phyloP scores from a whole-genome alignment of 92 coral and sea anemone species.

The Metridium senile region DNA sequence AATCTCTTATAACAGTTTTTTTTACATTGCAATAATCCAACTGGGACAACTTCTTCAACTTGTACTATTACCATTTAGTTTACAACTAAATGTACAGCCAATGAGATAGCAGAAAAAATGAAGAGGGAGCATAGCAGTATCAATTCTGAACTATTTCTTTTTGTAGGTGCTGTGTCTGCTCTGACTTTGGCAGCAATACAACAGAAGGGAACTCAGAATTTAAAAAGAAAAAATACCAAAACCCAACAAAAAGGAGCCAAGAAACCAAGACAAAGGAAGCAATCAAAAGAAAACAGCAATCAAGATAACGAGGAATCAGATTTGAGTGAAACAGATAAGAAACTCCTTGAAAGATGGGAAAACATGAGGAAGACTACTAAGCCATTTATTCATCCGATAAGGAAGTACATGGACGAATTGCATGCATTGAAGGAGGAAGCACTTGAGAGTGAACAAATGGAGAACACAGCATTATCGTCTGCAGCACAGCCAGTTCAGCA shows the following conservation, averaged over 20 bases:
- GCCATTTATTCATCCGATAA: constrained; percentile 95
- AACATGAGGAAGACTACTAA: constrained; percentile 90
- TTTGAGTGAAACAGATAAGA: constrained; percentile 82
- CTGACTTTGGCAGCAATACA: constrained; percentile 57
- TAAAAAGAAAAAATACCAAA: constrained; percentile 76
- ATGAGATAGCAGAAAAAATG: too few relatives aligned
- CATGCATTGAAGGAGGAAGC: constrained; percentile 75
- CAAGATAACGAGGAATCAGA: constrained; percentile 29
- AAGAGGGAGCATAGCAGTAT: too few relatives aligned
- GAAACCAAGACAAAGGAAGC: constrained; percentile 62
- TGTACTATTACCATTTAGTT: too few relatives aligned
- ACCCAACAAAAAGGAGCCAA: constrained; percentile 53
- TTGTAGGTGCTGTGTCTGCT: constrained; percentile 45
- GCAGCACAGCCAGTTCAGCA: constrained; percentile 48
- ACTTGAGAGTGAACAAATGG: constrained; percentile 10
- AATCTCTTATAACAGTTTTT: too few relatives aligned
- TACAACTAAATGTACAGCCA: too few relatives aligned
- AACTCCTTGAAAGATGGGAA: constrained; percentile 92
- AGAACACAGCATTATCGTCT: constrained; percentile 20
- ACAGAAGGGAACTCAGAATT: constrained; percentile 66
- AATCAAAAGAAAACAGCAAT: constrained; percentile 39
- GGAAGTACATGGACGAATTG: constrained; percentile 88
- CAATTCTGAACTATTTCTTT: too few relatives aligned
- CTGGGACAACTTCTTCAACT: too few relatives aligned
- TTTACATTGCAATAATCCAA: too few relatives aligned